Evolutionary conservation across 1,140 invertebrate genomes (phyloP).

Genomic region (Bradysia coprophila): DNA sequence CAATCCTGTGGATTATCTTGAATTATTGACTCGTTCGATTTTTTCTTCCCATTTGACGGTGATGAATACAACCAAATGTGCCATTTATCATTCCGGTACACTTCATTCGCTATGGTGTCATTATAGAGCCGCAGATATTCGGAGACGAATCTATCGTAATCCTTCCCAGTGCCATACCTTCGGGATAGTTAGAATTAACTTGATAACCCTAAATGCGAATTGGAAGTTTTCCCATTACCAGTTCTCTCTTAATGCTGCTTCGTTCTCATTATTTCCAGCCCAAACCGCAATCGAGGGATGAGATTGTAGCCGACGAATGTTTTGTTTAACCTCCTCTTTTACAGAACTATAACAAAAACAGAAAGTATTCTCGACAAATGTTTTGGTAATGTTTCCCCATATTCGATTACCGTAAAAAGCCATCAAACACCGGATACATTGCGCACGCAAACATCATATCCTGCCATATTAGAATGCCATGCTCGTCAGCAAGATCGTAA

Average conservation of each 20-base stretch:
- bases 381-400: too few relatives aligned
- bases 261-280: conserved; percentile 97
- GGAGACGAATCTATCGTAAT: conserved; percentile 39
- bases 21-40: conserved; percentile 51
- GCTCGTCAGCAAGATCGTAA: conserved; percentile 66
- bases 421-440: conserved; percentile 68
- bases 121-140: conserved; percentile 84
- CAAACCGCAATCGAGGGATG: conserved; percentile 80
- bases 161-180: conserved; percentile 37
- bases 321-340: conserved; percentile 58
- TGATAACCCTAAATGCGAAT: too few relatives aligned
- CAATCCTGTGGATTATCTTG: conserved; percentile 56
- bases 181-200: too few relatives aligned
- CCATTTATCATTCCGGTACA: conserved; percentile 37
- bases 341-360: conserved; percentile 38
- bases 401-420: conserved; percentile 55
- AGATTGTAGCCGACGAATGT: conserved; percentile 65
- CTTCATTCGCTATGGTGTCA: conserved; percentile 48
- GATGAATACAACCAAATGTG: conserved; percentile 69
- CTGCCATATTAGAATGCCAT: conserved; percentile 76
- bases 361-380: too few relatives aligned
- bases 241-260: conserved; percentile 65
- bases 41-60: conserved; percentile 79
- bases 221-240: conserved; percentile 35
- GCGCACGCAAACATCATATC: conserved; percentile 96